Evolutionary conservation across 2,888 invertebrate genomes (phyloP).

Genomic region (Liodrosophila aerea): DNA sequence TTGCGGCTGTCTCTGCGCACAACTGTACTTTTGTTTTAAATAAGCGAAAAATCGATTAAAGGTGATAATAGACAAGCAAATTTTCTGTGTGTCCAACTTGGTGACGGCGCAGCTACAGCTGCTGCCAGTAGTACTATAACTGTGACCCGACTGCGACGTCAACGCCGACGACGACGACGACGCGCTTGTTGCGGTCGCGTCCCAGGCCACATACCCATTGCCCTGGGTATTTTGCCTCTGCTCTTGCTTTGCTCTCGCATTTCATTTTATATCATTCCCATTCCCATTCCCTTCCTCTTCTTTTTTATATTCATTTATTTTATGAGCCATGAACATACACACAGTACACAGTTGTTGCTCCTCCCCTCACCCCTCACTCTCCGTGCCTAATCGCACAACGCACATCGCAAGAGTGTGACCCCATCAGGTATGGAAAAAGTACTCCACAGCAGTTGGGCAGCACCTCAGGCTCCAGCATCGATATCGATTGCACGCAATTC

Average conservation of each 20-base stretch:
- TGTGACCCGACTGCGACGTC: conserved; percentile 45
- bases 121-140: conserved; percentile 19
- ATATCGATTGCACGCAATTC: no score
- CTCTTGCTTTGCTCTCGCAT: conserved; percentile 18
- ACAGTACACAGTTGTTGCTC: conserved; percentile 2
- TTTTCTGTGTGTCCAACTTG: conserved; percentile 73
- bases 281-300: conserved; percentile 5
- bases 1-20: conserved; percentile 40
- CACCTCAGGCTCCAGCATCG: no score
- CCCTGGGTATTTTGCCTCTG: conserved; percentile 14
- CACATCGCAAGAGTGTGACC: conserved; percentile 19
- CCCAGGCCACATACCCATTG: conserved; percentile 25
- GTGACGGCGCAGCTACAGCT: conserved; percentile 36
- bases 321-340: conserved; percentile 53
- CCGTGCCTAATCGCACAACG: conserved; percentile 3
- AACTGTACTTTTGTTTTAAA: conserved; percentile 78
- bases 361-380: background rate
- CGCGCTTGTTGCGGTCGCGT: conserved; percentile 24
- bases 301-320: conserved; percentile 36
- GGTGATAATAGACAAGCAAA: conserved; percentile 79
- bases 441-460: no score
- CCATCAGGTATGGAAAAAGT: conserved; percentile 3
- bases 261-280: conserved; percentile 3
- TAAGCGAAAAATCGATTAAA: conserved; percentile 79
- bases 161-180: conserved; percentile 18